Evolutionary conservation across 2,888 invertebrate genomes (phyloP), one percentile per base, ranked within the genome.

Genomic region (Physocephala rufipes): DNA sequence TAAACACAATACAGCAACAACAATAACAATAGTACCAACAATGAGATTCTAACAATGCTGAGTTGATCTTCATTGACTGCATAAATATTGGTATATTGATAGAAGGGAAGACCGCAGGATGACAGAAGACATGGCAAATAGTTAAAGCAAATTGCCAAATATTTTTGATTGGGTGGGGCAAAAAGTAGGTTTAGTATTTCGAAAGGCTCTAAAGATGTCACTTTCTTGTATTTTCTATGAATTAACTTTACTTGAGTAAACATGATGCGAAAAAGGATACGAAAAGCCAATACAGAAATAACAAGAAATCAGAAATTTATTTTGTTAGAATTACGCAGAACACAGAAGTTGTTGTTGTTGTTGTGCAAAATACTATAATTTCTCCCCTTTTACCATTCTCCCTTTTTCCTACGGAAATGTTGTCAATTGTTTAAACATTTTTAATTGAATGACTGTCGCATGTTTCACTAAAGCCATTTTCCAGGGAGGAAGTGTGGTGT

Each of bases 21-120:
- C 30, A 49, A 16, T 49, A 26, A 19, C 65, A 24, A 77, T 80
- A 81, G 82, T 82, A 82, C 78, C 82, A 82, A 82, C 81, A 80
- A 82, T 83, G 82, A 84, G 82, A 9, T 36, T 36, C 36, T 36
- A 7, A 9, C 36, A 4, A 36, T 36, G 36, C 4, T 9, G 36
- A 9, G 36, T 7, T 36, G 83, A 84, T 84, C 83, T 83, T 77
- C 79, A 81, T 81, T 83, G 84, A 80, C 83, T 84, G 81, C 81
- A 80, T 83, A 84, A 84, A 83, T 84, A 83, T 84, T 83, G 82
- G 82, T 79, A 77, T 81, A 36, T 36, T 36, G 36, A 36, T 36
- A 36, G 36, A 4, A 36, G 36, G 9, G 9, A 9, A 36, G 9
- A 9, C 36, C 4, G 36, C 5, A 15, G 43, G 36, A 43, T n/a